Evolutionary conservation across 2,888 invertebrate species (phyloP).

Genomic region (Erynnis tages): DNA sequence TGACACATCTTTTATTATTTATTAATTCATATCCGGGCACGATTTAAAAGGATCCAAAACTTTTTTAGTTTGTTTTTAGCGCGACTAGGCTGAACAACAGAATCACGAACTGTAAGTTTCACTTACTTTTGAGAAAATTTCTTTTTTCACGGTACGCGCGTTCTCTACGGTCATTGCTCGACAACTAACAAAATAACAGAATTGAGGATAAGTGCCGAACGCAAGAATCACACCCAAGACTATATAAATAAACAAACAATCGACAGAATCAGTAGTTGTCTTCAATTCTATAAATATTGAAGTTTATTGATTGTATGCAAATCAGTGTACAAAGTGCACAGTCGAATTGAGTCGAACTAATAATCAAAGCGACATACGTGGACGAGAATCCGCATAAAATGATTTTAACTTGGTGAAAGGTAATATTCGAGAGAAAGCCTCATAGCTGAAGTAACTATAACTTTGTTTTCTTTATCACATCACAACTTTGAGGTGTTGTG

Average conservation of each 20-base stretch:
- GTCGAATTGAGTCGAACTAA: not conserved
- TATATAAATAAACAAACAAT: too few species aligned
- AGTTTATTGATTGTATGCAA: too few species aligned
- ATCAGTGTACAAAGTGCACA: not conserved
- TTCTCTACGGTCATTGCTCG: slow-evolving; percentile 8
- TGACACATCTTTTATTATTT: too few species aligned
- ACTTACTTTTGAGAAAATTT: slow-evolving; percentile 16
- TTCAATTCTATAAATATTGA: too few species aligned
- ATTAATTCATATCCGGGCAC: too few species aligned
- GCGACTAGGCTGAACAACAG: too few species aligned
- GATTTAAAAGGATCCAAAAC: not conserved
- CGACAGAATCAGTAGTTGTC: too few species aligned
- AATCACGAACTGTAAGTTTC: too few species aligned
- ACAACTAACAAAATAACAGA: slow-evolving; percentile 8
- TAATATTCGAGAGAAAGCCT: not conserved
- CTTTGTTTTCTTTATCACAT: too few species aligned
- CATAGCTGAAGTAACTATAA: not conserved
- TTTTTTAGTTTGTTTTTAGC: too few species aligned
- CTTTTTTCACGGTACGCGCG: slow-evolving; percentile 8
- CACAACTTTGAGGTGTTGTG: too few species aligned
- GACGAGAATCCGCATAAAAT: not conserved
- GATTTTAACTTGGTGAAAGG: not conserved
- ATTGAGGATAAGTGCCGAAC: not conserved
- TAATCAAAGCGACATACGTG: not conserved
- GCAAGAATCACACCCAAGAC: too few species aligned